Conservation (phyloP, 2,113 vertebrate genomes). For the Choloepus hoffmanni region DNA sequence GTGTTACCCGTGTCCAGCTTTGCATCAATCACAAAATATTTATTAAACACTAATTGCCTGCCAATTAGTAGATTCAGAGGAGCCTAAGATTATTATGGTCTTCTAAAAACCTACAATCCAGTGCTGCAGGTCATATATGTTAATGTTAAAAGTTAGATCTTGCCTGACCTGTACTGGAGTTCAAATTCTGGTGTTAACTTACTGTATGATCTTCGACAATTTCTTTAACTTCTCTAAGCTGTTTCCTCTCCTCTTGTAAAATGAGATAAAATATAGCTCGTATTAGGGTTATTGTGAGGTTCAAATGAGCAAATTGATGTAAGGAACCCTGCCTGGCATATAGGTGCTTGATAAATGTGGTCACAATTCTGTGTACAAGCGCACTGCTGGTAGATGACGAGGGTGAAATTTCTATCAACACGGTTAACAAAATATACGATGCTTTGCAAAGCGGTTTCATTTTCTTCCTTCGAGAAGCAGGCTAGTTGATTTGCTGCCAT, state of each 20-base stretch:
- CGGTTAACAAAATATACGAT: not conserved
- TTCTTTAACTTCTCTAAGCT: not conserved
- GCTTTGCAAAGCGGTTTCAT: not conserved
- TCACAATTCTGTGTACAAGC: not conserved
- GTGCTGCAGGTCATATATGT: not conserved
- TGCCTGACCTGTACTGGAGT: not conserved
- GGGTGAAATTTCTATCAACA: not conserved
- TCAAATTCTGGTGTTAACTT: not conserved
- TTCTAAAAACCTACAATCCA: not conserved
- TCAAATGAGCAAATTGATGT: not conserved
- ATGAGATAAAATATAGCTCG: not conserved
- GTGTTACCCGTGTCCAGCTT: not conserved
- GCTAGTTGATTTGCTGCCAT: not conserved
- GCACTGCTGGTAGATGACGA: rapidly evolving
- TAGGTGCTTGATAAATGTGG: not conserved
- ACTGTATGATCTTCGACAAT: not conserved
- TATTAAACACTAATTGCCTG: not conserved
- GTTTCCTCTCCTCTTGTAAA: not conserved
- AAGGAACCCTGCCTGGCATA: not conserved
- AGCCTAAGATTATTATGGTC: not conserved
- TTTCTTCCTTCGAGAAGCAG: not conserved
- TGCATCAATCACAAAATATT: conserved; percentile 18
- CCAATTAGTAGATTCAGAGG: not conserved
- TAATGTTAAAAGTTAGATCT: not conserved
- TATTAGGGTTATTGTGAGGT: not conserved